Conservation (phyloP, 2,797 vertebrate species). For the Sebastes trivittatus region DNA sequence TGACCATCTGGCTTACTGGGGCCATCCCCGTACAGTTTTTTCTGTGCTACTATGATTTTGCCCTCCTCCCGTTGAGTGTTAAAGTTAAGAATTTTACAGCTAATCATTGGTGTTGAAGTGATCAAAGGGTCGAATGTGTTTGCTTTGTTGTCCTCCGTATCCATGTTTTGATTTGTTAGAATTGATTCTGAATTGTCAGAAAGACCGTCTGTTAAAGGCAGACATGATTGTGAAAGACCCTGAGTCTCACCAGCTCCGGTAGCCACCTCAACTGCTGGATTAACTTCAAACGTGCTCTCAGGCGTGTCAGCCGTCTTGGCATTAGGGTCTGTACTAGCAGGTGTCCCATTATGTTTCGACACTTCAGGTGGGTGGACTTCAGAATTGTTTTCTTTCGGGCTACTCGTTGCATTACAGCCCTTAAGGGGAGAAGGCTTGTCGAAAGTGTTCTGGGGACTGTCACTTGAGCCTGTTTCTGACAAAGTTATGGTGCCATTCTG, state of each 20-base stretch:
- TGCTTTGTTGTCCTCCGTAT: conserved; percentile 6
- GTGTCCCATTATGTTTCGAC: not conserved
- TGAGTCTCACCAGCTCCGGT: conserved; percentile 4
- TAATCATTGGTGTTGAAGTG: conserved; percentile 72
- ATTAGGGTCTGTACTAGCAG: not conserved
- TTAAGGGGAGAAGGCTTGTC: not conserved
- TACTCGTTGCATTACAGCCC: not conserved
- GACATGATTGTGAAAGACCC: conserved; percentile 6
- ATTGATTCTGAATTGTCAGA: not conserved
- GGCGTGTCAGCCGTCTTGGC: not conserved
- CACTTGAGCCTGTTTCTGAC: conserved; percentile 16
- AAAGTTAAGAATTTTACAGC: conserved; percentile 19
- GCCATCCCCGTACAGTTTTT: conserved; percentile 43
- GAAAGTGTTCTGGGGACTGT: not conserved
- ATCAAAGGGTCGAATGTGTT: conserved; percentile 27
- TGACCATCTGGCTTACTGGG: not conserved
- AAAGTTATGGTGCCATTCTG: conserved; percentile 43
- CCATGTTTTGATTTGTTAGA: conserved; percentile 1
- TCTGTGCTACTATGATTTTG: conserved; percentile 14
- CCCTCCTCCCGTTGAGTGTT: not conserved
- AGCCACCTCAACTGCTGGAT: not conserved
- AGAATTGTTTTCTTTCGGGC: not conserved
- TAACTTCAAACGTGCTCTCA: conserved; percentile 20
- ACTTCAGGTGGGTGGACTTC: not conserved
- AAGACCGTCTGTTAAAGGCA: not conserved